Evolutionary conservation across 2,797 vertebrate species (phyloP), one percentile per base, ranked within the genome.

Genomic region (Enteromius fasciolatus): DNA sequence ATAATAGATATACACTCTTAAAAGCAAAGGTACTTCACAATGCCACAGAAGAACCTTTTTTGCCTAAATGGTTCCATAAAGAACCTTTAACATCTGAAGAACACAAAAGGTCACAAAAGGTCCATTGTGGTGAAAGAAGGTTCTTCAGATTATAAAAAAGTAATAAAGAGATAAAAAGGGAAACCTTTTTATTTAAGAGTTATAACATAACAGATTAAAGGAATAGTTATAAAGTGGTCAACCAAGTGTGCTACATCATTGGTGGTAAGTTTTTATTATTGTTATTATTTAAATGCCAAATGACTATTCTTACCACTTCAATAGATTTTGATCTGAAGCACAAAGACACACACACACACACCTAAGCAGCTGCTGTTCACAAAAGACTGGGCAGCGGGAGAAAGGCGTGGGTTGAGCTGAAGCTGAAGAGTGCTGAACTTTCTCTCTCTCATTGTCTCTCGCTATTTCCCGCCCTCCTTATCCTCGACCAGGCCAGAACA

Each of bases 401-500:
- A 85, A 86, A 85, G 54, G 79, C 83, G 82, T 86, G 84, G 84
- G 86, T 78, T 84, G 78, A 80, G 54, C 70, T 80, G 68, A 80
- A 72, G 66, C 85, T 73, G 70, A 66, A 81, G 41, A 83, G 82
- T 78, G 61, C 80, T 86, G 82, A 78, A 84, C 86, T 83, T 85
- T 87, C 66, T 64, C 74, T 69, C 74, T 67, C 64, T 76, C 78
- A 70, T 72, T 68, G 80, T 86, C 72, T 66, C 82, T 84, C 10
- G 70, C 83, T 83, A 85, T 83, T 86, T 84, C 78, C 80, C 57
- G 73, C 82, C 82, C 81, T 84, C 57, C 87, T 86, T 87, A 84
- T 88, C 82, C 84, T 63, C 44, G 17, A 48, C 73, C 52, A 61
- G 69, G 3, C 8, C n/a, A 39, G 54, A 70, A 50, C 18, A 44